Base-by-base conservation (phyloP, 2,113 vertebrate species). In the Salvelinus fontinalis region DNA sequence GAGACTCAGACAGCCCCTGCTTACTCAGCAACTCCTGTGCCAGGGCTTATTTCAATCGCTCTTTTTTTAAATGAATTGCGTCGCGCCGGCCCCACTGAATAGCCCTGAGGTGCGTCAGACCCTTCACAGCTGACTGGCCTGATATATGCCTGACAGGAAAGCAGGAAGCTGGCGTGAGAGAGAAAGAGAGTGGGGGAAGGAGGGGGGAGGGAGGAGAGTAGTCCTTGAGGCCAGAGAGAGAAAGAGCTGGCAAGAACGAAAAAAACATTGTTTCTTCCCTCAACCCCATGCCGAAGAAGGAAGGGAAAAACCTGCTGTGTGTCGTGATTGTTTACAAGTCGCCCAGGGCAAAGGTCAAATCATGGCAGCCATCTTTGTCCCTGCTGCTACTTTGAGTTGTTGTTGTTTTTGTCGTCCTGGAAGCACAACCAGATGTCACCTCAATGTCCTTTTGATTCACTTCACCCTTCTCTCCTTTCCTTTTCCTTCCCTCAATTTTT, bases 121-220 rank as follows among this genome's bases (percentile, higher is more conserved):
- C 83, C 84, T 85, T 91, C 89, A 90, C 87, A 90, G 85, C 86
- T 78, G 85, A 90, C 90, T 87, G 88, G 87, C 86, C 86, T 88
- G 90, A 91, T 86, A 89, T 80, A 87, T 84, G 86, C 85, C 82
- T 91, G 81, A 87, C 84, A 90, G 92, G 87, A 90, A 89, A 81
- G 86, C 88, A 87, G 88, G 91, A 94, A 92, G 87, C 89, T 81
- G 78, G 88, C 73, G 84, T 91, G 8, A 79, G 72, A 83, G 82
- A 77, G 39, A 70, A 44, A 73, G 67, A 68, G 49, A 79, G 57
- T 67, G 60, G 60, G 71, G 27, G 29, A 22, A n/a, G 26, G 14
- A 44, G n/a, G 4, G 62, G 18, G 48, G 24, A 22, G 24, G 31
- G 51, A 48, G 57, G 16, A 59, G 49, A 76, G 34, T 31, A 71